Evolutionary conservation across 2,888 invertebrate genomes (phyloP).

Genomic region (Microchrysa polita): DNA sequence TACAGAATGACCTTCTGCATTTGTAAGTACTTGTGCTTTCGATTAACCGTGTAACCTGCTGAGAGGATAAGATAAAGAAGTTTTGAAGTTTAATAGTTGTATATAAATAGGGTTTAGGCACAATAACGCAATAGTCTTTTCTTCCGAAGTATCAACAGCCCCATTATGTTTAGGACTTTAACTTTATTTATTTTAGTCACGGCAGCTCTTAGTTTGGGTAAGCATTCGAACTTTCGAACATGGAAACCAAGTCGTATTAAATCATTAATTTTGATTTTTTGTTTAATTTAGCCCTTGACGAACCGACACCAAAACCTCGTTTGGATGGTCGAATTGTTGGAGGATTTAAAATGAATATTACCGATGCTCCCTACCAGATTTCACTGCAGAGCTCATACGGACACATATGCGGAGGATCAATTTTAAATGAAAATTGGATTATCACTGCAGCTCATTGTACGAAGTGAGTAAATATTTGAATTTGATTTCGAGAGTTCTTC

Average conservation of each 20-base stretch:
- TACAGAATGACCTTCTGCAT: conserved; percentile 39
- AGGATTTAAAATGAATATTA: conserved; percentile 61
- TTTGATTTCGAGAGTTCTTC: neutral
- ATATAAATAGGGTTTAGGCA: conserved; percentile 19
- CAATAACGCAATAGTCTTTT: neutral
- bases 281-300: conserved; percentile 13
- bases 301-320: conserved; percentile 53
- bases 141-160: conserved; percentile 20
- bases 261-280: no score
- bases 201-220: conserved; percentile 14
- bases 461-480: conserved; percentile 53
- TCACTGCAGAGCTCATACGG: conserved; percentile 58
- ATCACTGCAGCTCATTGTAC: conserved; percentile 64
- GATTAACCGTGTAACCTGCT: conserved; percentile 26
- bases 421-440: conserved; percentile 60
- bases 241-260: no score
- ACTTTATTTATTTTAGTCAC: conserved; percentile 6
- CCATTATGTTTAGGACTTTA: neutral
- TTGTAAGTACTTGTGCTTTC: neutral
- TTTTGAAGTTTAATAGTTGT: neutral
- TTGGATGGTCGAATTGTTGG: conserved; percentile 64
- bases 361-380: conserved; percentile 62
- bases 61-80: conserved; percentile 40
- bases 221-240: no score
- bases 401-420: conserved; percentile 63